Conservation (phyloP, 1,140 invertebrate species). For the Caenorhabditis briggsae region DNA sequence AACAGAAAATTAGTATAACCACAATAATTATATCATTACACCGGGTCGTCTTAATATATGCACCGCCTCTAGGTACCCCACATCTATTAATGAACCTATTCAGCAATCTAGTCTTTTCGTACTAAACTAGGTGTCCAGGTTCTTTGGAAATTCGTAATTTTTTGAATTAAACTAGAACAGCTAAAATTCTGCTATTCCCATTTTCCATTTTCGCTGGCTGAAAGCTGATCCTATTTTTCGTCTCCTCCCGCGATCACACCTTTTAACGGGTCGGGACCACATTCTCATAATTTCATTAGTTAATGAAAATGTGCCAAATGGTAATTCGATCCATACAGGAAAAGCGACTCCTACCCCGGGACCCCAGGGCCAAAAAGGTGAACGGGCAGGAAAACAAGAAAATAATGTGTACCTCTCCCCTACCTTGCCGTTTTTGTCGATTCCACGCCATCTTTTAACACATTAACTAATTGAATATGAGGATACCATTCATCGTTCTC, state of each 20-base stretch:
- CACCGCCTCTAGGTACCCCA: constrained; percentile 29
- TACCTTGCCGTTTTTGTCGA: background rate
- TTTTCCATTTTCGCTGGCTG: background rate
- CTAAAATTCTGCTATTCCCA: background rate
- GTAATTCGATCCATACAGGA: constrained; percentile 52
- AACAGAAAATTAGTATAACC: constrained; percentile 37
- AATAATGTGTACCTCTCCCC: constrained; percentile 35
- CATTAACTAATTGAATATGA: constrained; percentile 54
- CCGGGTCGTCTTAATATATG: constrained; percentile 7
- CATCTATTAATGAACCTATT: constrained; percentile 53
- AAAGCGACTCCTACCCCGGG: constrained; percentile 1
- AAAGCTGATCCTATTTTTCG: background rate
- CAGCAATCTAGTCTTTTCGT: background rate
- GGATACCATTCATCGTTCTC: constrained; percentile 15
- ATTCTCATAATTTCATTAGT: constrained; percentile 56
- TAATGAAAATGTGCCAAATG: constrained; percentile 55
- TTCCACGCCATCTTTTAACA: constrained; percentile 41
- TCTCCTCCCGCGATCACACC: constrained; percentile 6
- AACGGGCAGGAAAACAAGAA: constrained; percentile 54
- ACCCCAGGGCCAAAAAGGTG: constrained; percentile 1
- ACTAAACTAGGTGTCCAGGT: too few relatives aligned
- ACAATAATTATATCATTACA: constrained; percentile 55
- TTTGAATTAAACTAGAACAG: too few relatives aligned
- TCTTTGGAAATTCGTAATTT: too few relatives aligned
- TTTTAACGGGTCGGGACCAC: background rate